phyloP scores from a whole-genome alignment of 2,113 vertebrate genomes.

The Callithrix jacchus region DNA sequence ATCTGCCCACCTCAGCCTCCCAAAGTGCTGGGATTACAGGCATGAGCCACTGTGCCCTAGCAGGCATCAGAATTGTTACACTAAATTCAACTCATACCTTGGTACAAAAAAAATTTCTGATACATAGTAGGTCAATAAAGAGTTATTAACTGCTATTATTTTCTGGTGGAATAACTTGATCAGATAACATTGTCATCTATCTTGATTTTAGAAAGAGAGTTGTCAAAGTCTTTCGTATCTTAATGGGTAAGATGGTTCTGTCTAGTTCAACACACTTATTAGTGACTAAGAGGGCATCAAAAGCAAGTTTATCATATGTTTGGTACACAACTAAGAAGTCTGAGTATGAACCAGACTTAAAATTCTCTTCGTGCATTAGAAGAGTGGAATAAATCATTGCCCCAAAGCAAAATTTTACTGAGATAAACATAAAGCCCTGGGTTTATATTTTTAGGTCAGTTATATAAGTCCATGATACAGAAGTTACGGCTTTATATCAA shows the following conservation, averaged over 20 bases:
- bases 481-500: not conserved
- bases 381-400: not conserved
- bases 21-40: too few species aligned
- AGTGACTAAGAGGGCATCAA: not conserved
- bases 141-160: not conserved
- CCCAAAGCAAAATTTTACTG: not conserved
- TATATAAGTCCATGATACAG: not conserved
- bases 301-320: not conserved
- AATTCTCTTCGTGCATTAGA: not conserved
- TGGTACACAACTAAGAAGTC: not conserved
- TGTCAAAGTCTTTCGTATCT: not conserved
- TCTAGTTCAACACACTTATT: not conserved
- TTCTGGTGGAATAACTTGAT: not conserved
- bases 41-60: too few species aligned
- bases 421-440: not conserved
- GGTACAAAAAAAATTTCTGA: not conserved
- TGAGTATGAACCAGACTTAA: not conserved
- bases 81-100: not conserved
- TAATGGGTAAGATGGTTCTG: not conserved
- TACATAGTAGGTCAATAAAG: not conserved
- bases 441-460: not conserved
- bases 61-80: not conserved
- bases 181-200: not conserved
- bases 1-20: too few species aligned
- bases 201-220: constrained; percentile 7